Base-by-base conservation (phyloP, 2,113 vertebrate species). In the Trogon melanurus region DNA sequence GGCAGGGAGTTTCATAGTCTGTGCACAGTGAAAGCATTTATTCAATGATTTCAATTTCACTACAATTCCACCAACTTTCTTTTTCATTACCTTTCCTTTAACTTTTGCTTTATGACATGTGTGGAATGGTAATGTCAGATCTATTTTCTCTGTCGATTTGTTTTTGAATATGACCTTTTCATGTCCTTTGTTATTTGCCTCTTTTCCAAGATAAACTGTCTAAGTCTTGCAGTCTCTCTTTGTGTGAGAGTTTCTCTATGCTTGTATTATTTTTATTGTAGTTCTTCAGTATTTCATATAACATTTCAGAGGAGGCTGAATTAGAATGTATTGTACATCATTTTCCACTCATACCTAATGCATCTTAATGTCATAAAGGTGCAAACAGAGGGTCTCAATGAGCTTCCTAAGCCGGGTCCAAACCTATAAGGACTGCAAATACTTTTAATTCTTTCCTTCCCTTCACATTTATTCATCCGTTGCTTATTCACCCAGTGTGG, bases 131-230 rank as follows among this genome's bases (percentile, higher is more conserved):
- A 88, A 91, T 75, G 65, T 57, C 90, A 81, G 58, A 69, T 96
- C 92, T 51, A 50, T 84, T 85, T 91, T 95, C 83, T 62, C 75
- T 90, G 32, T 38, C 16, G 0, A 66, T 94, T 85, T 66, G 20
- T 32, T 91, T 91, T 51, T 79, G 80, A 88, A 65, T 69, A 30
- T 88, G 85, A 78, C 93, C 95, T 96, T 96, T 94, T 65, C 6
- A 12, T 32, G 83, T 93, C 95, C 95, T 96, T 84, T 90, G 88
- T 90, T 95, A 74, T 95, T 95, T 93, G 64, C 84, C 82, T 92
- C 76, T 84, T 94, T 93, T 81, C 61, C 79, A 91, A 91, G 85
- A 92, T 79, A 96, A 91, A 89, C 89, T 88, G 51, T 85, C 48
- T 26, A 25, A 91, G 41, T 38, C 83, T 88, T 29, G 20, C 89